Conservation (phyloP, 2,888 invertebrate genomes). For the Meliscaeva auricollis region DNA sequence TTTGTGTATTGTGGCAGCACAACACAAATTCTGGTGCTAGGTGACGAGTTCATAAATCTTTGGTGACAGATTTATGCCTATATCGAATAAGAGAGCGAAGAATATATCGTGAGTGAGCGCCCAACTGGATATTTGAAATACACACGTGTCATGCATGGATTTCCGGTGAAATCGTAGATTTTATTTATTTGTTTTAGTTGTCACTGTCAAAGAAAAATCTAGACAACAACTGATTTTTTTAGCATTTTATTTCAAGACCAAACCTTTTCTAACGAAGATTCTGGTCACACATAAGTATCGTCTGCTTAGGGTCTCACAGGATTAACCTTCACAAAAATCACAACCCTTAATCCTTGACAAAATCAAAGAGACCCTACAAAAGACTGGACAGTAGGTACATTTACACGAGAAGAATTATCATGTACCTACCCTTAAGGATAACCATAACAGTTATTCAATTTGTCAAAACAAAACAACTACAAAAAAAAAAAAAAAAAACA, state of each 20-base stretch:
- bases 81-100: conserved; percentile 34
- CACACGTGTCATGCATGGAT: conserved; percentile 34
- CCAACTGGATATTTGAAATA: conserved; percentile 64
- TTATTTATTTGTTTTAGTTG: too few relatives aligned
- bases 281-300: too few relatives aligned
- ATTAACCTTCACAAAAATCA: background rate
- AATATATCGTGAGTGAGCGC: conserved; percentile 7
- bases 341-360: conserved; percentile 13
- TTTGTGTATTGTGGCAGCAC: too few relatives aligned
- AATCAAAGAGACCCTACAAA: conserved; percentile 52
- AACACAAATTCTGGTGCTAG: background rate
- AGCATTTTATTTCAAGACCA: too few relatives aligned
- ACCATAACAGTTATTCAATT: conserved; percentile 67
- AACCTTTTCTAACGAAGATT: too few relatives aligned
- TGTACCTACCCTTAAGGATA: conserved; percentile 50
- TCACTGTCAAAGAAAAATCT: too few relatives aligned
- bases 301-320: background rate
- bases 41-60: conserved; percentile 67
- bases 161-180: background rate
- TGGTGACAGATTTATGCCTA: conserved; percentile 69
- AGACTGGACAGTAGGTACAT: conserved; percentile 9
- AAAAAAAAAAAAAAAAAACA: conserved; percentile 54
- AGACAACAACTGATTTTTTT: too few relatives aligned
- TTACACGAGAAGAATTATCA: conserved; percentile 17
- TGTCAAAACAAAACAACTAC: too few relatives aligned